phyloP scores from a whole-genome alignment of 2,797 vertebrate genomes.

The Molossus alvarezi region DNA sequence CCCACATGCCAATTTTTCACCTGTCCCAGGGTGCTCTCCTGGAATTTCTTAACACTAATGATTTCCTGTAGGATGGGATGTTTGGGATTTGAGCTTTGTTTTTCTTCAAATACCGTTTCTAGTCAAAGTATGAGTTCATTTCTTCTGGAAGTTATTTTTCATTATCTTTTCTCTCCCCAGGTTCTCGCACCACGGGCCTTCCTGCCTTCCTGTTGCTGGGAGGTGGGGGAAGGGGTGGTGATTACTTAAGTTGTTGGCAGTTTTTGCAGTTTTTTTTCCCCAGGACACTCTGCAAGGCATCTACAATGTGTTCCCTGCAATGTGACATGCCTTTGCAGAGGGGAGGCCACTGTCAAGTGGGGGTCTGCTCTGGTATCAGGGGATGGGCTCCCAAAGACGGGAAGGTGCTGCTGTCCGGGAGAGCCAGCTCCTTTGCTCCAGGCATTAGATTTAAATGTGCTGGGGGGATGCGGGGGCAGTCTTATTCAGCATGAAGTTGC shows the following conservation, averaged over 20 bases:
- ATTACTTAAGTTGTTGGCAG: background rate
- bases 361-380: background rate
- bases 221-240: background rate
- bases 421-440: background rate
- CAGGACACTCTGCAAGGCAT: background rate
- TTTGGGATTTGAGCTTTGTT: slow-evolving; percentile 69
- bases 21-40: background rate
- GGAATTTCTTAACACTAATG: slow-evolving; percentile 71
- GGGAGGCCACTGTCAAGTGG: background rate
- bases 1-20: slow-evolving; percentile 27
- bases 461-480: background rate
- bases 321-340: background rate
- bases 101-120: slow-evolving; percentile 70
- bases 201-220: slow-evolving; percentile 52
- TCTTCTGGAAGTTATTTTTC: slow-evolving; percentile 80
- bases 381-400: background rate
- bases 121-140: slow-evolving; percentile 78
- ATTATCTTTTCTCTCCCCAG: slow-evolving; percentile 66
- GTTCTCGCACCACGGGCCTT: slow-evolving; percentile 53
- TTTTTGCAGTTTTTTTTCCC: background rate
- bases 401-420: background rate
- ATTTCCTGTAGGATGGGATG: slow-evolving; percentile 78
- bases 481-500: slow-evolving; percentile 9
- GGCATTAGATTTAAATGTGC: background rate
- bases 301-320: background rate